Percentiles rank a stretch among this genome's conserved stretches.
Conservation (phyloP, 35 echinoderm and acorn worm species). For the Heliocidaris erythrogramma region DNA sequence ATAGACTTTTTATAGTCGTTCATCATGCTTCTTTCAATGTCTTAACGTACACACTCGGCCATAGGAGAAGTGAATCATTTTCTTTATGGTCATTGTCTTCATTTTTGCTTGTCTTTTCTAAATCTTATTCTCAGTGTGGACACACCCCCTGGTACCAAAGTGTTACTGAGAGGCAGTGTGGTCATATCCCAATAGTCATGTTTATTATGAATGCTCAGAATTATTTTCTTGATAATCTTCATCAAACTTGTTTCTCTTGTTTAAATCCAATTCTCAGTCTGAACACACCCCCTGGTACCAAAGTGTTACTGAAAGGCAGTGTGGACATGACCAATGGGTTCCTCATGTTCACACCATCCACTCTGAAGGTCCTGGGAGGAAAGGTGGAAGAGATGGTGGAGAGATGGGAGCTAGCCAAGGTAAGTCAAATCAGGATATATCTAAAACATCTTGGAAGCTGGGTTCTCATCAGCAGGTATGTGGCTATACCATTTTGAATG, state of each 20-base stretch:
- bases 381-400: conserved; percentile 82
- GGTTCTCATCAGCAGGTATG: too few relatives aligned
- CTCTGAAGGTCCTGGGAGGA: conserved; percentile 77
- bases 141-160: conserved; percentile 49
- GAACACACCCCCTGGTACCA: conserved; percentile 82
- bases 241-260: neutral
- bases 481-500: too few relatives aligned
- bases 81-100: too few relatives aligned
- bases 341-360: conserved; percentile 64
- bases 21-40: too few relatives aligned
- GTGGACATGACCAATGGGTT: conserved; percentile 70
- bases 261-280: conserved; percentile 54
- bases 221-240: neutral
- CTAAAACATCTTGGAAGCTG: neutral
- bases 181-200: too few relatives aligned
- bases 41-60: too few relatives aligned
- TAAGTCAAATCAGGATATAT: conserved; percentile 41
- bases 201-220: neutral
- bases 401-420: conserved; percentile 85
- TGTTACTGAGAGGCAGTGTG: too few relatives aligned
- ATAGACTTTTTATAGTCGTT: too few relatives aligned
- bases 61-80: too few relatives aligned
- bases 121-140: too few relatives aligned
- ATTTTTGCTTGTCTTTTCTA: too few relatives aligned
- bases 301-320: conserved; percentile 64